phyloP scores from a whole-genome alignment of 2,888 invertebrate species.

The Sisyra nigra region DNA sequence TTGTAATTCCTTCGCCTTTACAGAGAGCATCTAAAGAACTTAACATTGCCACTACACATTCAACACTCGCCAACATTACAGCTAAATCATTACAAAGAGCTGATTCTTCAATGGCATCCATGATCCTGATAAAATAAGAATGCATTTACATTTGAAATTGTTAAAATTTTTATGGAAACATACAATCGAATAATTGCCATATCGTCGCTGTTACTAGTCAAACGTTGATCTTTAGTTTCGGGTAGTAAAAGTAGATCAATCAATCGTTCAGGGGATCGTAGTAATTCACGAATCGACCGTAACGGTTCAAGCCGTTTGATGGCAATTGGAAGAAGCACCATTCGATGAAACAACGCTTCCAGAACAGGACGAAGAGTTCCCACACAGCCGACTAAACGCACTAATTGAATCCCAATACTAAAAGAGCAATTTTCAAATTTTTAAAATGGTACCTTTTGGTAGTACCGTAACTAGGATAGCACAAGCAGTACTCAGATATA shows the following conservation, averaged over 20 bases:
- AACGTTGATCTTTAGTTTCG: conserved; percentile 37
- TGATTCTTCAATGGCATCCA: conserved; percentile 87
- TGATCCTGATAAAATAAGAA: conserved; percentile 40
- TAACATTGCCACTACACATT: conserved; percentile 68
- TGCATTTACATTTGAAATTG: conserved; percentile 4
- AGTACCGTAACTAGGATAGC: no score
- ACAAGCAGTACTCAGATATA: no score
- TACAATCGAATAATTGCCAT: conserved; percentile 71
- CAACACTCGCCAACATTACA: conserved; percentile 63
- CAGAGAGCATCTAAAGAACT: conserved; percentile 71
- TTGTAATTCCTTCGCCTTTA: conserved; percentile 51
- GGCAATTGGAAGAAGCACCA: conserved; percentile 76
- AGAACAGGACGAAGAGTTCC: conserved; percentile 77
- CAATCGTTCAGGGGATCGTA: conserved; percentile 62
- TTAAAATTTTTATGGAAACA: no score
- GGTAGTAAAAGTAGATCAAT: conserved; percentile 53
- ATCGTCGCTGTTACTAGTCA: conserved; percentile 37
- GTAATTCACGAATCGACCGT: conserved; percentile 64
- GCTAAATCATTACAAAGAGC: conserved; percentile 65
- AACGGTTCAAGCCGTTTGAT: conserved; percentile 73
- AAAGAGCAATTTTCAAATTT: no score
- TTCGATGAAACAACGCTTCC: conserved; percentile 85
- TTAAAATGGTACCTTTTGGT: no score
- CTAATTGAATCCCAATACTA: conserved; percentile 79
- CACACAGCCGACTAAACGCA: conserved; percentile 75